phyloP scores from a whole-genome alignment of 2,888 invertebrate species.

The Troides aeacus region DNA sequence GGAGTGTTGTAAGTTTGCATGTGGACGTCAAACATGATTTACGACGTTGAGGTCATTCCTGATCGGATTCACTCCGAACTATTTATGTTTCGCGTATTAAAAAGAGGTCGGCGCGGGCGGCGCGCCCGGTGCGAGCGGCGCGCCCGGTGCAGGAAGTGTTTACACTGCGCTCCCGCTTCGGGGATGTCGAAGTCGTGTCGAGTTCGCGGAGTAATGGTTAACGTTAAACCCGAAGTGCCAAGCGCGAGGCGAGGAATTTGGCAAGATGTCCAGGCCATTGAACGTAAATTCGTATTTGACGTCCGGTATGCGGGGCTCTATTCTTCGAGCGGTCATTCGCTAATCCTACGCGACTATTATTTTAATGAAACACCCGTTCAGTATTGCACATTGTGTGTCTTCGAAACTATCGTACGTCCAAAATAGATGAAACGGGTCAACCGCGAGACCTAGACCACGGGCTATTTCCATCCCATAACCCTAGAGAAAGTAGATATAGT shows the following conservation, averaged over 20 bases:
- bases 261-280: conserved; percentile 14
- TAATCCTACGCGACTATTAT: conserved; percentile 23
- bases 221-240: conserved; percentile 6
- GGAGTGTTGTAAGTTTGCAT: conserved; percentile 8
- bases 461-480: too few species aligned
- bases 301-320: conserved; percentile 11
- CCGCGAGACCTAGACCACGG: too few species aligned
- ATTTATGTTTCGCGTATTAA: conserved; percentile 36
- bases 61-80: conserved; percentile 27
- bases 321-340: conserved; percentile 11
- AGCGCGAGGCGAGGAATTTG: conserved; percentile 16
- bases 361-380: conserved; percentile 1
- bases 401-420: too few species aligned
- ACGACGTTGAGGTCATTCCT: conserved; percentile 18
- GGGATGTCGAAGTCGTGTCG: background rate
- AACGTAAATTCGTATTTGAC: conserved; percentile 22
- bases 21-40: conserved; percentile 22
- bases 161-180: conserved; percentile 17
- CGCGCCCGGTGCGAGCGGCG: conserved; percentile 39
- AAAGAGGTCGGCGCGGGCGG: conserved; percentile 47
- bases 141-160: conserved; percentile 7
- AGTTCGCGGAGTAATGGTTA: conserved; percentile 6
- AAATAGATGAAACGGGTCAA: too few species aligned
- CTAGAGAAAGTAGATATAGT: too few species aligned
- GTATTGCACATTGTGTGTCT: background rate